Percentiles rank a stretch among this genome's conserved stretches.
Conservation (phyloP, 2,113 vertebrate genomes). For the Elachura formosa region DNA sequence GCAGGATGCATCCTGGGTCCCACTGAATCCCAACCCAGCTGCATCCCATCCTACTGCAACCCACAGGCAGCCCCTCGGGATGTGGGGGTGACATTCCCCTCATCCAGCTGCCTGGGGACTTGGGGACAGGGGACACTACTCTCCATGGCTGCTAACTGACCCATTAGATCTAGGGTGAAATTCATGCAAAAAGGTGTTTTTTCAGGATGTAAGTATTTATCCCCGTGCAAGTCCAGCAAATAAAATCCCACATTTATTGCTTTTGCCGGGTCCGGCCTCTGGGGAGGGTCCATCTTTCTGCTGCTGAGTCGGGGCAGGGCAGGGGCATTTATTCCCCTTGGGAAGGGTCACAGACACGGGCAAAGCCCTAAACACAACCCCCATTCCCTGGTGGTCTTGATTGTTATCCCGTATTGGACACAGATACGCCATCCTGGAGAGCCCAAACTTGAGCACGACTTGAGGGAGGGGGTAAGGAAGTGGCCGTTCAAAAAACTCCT, state of each 20-base stretch:
- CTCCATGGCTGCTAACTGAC: rapidly evolving
- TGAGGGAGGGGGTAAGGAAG: background rate
- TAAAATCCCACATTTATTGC: background rate
- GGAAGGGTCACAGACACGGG: background rate
- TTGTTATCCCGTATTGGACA: background rate
- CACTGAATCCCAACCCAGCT: rapidly evolving
- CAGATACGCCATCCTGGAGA: background rate
- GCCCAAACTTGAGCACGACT: background rate
- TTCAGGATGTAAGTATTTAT: background rate
- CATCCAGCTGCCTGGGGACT: too few relatives aligned
- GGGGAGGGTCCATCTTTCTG: background rate
- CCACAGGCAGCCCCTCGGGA: background rate
- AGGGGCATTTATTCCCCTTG: background rate
- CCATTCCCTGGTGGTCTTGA: background rate
- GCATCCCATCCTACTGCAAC: background rate
- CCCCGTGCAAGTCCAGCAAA: rapidly evolving
- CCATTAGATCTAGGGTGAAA: background rate
- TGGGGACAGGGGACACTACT: background rate
- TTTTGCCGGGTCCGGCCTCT: background rate
- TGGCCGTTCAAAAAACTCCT: rapidly evolving
- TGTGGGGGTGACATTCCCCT: background rate
- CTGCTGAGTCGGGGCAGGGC: background rate
- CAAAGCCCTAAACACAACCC: background rate
- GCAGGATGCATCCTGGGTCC: rapidly evolving
- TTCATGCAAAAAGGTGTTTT: rapidly evolving